Evolutionary conservation across 2,888 invertebrate genomes (phyloP).

Genomic region (Agriotes lineatus): DNA sequence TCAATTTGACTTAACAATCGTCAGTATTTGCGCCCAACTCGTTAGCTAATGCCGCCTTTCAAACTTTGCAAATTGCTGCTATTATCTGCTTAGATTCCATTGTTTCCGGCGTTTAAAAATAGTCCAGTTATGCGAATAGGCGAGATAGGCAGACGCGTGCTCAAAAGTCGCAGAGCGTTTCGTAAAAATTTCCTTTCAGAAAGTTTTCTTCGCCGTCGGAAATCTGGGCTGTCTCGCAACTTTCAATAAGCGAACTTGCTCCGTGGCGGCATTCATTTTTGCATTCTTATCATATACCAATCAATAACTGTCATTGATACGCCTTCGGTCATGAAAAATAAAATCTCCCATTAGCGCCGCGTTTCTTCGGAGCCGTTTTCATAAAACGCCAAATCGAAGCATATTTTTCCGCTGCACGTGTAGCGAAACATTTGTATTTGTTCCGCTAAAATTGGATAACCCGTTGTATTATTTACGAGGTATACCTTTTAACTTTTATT

Average conservation of each 20-base stretch:
- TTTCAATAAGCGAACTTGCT: background rate
- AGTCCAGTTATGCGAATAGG: background rate
- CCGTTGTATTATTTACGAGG: constrained; percentile 16
- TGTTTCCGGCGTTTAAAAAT: constrained; percentile 8
- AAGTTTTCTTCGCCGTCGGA: background rate
- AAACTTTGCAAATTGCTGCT: constrained; percentile 48
- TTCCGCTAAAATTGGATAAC: constrained; percentile 1
- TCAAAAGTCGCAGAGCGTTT: background rate
- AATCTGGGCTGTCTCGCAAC: background rate
- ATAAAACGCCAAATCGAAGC: background rate
- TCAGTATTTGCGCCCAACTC: constrained; percentile 48
- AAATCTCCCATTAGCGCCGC: constrained; percentile 13
- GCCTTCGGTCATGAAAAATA: background rate
- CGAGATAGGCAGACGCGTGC: background rate
- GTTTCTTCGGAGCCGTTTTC: background rate
- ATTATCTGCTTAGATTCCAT: constrained; percentile 46
- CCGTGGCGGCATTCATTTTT: background rate
- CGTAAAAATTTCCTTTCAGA: background rate
- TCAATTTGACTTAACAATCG: constrained; percentile 53
- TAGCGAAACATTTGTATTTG: constrained; percentile 1
- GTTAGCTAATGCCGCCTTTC: constrained; percentile 52
- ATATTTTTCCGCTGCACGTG: background rate
- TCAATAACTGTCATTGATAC: constrained; percentile 14
- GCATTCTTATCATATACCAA: constrained; percentile 11
- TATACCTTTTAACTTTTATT: constrained; percentile 9